These are phyloP conservation scores for Anabas testudineus DNA, from an alignment of 2,797 vertebrate genomes.

Conservation along the genomic window DNA sequence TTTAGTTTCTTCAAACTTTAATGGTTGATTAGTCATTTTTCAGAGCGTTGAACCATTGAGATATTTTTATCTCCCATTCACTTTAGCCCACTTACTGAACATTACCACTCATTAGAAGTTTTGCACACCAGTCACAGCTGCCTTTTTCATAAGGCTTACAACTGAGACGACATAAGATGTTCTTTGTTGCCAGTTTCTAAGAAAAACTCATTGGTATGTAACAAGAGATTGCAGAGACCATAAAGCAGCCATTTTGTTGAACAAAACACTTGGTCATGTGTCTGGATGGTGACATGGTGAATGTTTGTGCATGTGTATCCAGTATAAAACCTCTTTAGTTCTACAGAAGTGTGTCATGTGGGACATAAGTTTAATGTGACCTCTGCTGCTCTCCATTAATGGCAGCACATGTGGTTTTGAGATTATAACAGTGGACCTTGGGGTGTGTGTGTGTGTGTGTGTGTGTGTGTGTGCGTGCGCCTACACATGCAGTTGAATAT, in stretches of 20 bases:
- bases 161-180: conserved; percentile 8
- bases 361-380: conserved; percentile 57
- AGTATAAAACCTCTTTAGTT: conserved; percentile 14
- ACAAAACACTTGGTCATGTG: conserved; percentile 32
- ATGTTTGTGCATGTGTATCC: conserved; percentile 20
- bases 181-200: conserved; percentile 23
- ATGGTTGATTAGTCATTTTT: conserved; percentile 24
- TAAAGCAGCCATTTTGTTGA: conserved; percentile 50
- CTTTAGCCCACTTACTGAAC: conserved; percentile 4
- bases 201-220: conserved; percentile 19
- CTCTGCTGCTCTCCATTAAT: conserved; percentile 62
- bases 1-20: conserved; percentile 24
- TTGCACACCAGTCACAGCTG: conserved; percentile 26
- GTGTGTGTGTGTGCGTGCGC: too few species aligned
- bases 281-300: conserved; percentile 5
- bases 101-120: conserved; percentile 15
- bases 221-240: conserved; percentile 9
- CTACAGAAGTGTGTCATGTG: conserved; percentile 38
- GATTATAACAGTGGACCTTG: conserved; percentile 19
- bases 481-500: not conserved
- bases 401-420: conserved; percentile 39
- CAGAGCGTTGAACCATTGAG: not conserved
- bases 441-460: not conserved
- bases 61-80: not conserved
- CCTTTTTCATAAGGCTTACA: conserved; percentile 3